Conservation (phyloP, 2,797 vertebrate species). For the Falco concolor region DNA sequence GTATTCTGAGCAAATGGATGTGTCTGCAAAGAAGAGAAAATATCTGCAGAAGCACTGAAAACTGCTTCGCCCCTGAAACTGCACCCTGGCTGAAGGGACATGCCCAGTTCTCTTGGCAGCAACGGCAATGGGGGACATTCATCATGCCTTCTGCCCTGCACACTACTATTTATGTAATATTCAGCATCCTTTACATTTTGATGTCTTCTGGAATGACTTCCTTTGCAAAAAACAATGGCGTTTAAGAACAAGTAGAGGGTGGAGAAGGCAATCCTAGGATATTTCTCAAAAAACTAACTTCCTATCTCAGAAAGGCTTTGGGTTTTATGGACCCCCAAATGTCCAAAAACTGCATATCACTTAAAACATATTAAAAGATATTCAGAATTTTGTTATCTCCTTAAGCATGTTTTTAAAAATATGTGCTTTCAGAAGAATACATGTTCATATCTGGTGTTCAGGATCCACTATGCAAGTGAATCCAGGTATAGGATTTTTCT, state of each 20-base stretch:
- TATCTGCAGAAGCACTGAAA: background rate
- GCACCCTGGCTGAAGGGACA: background rate
- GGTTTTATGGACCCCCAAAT: background rate
- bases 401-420: background rate
- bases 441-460: background rate
- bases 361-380: background rate
- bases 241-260: background rate
- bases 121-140: background rate
- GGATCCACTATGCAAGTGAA: background rate
- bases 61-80: background rate
- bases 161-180: background rate
- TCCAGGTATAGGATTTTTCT: background rate
- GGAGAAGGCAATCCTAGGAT: background rate
- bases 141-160: background rate
- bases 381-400: background rate
- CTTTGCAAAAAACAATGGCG: background rate
- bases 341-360: background rate
- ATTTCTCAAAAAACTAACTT: background rate
- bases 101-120: background rate
- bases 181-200: background rate
- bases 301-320: background rate
- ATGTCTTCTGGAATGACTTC: background rate
- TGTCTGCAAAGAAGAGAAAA: background rate
- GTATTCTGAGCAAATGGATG: background rate
- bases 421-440: background rate